Base-by-base conservation (phyloP, 2,797 vertebrate species). In the Arvicola amphibius region DNA sequence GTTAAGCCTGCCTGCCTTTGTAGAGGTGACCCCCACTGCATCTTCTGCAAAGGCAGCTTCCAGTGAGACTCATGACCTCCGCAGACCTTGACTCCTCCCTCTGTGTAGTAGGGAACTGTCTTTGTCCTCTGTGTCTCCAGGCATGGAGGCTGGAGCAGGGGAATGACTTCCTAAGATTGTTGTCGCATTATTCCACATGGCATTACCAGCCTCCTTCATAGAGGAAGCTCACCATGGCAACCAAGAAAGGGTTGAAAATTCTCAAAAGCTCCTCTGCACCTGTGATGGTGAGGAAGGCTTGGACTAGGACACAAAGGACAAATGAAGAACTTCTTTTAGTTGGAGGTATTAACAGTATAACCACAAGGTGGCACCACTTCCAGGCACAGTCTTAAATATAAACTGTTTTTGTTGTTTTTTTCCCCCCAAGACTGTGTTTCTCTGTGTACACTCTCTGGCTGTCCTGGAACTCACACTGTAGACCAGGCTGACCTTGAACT, bases 321-420 rank as follows among this genome's bases (percentile, higher is more conserved):
- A 27, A 43, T 29, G 46, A 21, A 40, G 79, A 74, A 21, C 14
- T 34, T 3, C 12, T 16, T 79, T 40, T 40, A 53, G 61, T 73
- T 73, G 51, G 86, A 73, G 71, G 63, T 51, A 63, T 81, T 91
- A 71, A 40, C 51, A 71, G n/a, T 23, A 3, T 81, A 59, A 17
- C 96, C 97, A 91, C 96, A 87, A 96, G 97, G 69, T 92, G 97
- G 94, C 96, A 40, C n/a, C 69, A 85, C 19, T 1, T 29, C 25
- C 53, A 40, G 46, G n/a, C 51, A 37, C 85, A 59, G 37, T 69
- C 71, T 74, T 32, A 48, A 63, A 63, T n/a, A 78, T 11, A 88
- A 59, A 34, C 29, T 10, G 25, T 48, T 12, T 21, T 46, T n/a
- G n/a, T 23, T 48, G 37, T 40, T 40, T 5, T 40, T 2, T 1